Evolutionary conservation across 2,888 invertebrate species (phyloP), one percentile per base, ranked within the genome.

Genomic region (Andrena flavipes): DNA sequence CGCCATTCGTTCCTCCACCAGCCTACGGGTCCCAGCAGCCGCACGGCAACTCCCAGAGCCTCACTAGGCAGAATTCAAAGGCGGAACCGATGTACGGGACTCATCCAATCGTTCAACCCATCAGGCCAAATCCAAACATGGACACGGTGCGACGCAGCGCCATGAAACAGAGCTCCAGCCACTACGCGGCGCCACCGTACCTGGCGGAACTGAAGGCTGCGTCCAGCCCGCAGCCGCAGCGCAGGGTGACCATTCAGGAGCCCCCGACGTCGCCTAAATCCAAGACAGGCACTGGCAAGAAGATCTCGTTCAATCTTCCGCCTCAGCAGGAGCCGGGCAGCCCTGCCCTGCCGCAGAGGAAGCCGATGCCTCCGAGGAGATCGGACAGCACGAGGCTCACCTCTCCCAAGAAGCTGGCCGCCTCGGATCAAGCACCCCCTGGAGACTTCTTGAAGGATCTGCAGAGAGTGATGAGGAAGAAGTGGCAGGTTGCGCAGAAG

Each of bases 401-500:
- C 2, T 97, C 97, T 8, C 97, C 97, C 3, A 97, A 97, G 92
- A 97, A 97, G 88, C 94, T 97, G 35, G 95, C 96, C 0, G 97
- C 97, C 78, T 96, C 96, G 0, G 95, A 95, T 77, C 96, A 96
- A 86, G 96, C 96, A 90, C 97, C 97, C 2, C 97, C 97, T 0
- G 96, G 96, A 33, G 97, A 97, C 78, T 98, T 98, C 91, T 95
- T 98, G 62, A 97, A 97, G 92, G 98, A 98, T 93, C 95, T 98
- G 65, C 98, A 98, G 92, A 95, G 98, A 70, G 98, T 98, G 0
- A 98, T 98, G 97, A 96, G 97, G 86, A 98, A 98, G 92, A 98
- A 98, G 91, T 97, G 97, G 97, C 97, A 98, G 91, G 98, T 98
- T 0, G 98, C 98, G 2, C 98, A 98, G 91, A 98, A 98, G 92